phyloP scores from a whole-genome alignment of 2,888 invertebrate species.

The Proisotoma minuta region DNA sequence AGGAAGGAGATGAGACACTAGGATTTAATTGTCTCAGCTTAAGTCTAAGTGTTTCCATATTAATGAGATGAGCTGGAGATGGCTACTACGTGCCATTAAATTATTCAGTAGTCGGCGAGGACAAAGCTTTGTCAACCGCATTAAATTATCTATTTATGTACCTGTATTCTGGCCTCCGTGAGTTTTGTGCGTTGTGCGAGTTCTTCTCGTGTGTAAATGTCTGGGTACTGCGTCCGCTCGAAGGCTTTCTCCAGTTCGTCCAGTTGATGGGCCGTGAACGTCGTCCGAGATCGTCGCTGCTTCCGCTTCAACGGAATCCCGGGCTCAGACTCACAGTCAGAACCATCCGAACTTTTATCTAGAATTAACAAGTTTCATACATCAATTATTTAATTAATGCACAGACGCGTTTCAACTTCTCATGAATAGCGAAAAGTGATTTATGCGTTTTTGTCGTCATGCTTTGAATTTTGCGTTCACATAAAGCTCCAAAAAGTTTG shows the following conservation, averaged over 20 bases:
- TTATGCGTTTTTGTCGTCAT: too few relatives aligned
- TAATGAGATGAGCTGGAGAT: too few relatives aligned
- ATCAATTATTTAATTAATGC: not conserved
- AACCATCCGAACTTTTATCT: slow-evolving; percentile 55
- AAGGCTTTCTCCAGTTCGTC: slow-evolving; percentile 88
- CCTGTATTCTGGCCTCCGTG: slow-evolving; percentile 91
- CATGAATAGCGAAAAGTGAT: too few relatives aligned
- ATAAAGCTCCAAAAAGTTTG: too few relatives aligned
- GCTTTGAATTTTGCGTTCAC: too few relatives aligned
- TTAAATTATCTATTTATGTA: too few relatives aligned
- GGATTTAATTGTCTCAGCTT: too few relatives aligned
- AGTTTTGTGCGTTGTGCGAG: slow-evolving; percentile 83
- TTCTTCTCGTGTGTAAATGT: slow-evolving; percentile 89
- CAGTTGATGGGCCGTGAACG: slow-evolving; percentile 87
- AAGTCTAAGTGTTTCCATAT: too few relatives aligned
- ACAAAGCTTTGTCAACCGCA: too few relatives aligned
- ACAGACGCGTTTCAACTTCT: not conserved
- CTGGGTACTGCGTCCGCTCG: slow-evolving; percentile 89
- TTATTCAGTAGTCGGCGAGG: too few relatives aligned
- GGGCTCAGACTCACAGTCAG: slow-evolving; percentile 85
- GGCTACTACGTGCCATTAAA: too few relatives aligned
- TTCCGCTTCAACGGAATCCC: slow-evolving; percentile 84
- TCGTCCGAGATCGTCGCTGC: slow-evolving; percentile 84
- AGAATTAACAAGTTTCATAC: slow-evolving; percentile 49
- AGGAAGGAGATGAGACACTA: too few relatives aligned